Base-by-base conservation (phyloP, 1,140 invertebrate genomes). In the Drosophila bocqueti region DNA sequence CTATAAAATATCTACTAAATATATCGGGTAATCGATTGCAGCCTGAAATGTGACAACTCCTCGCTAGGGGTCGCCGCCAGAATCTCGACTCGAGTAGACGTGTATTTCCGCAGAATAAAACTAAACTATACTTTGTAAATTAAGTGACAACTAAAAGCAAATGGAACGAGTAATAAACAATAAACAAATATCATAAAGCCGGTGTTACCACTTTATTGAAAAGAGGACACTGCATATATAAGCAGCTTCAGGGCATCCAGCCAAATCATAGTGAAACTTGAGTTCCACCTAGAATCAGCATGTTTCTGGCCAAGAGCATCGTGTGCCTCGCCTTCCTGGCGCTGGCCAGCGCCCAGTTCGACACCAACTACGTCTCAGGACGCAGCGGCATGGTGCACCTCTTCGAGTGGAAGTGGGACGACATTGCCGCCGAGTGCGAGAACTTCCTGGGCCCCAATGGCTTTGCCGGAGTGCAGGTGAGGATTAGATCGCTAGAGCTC, bases 381-480 rank as follows among this genome's bases (percentile, higher is more conserved):
- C 52, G 34, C 21, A 55, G 34, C 21, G 52, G 52, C 34, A 38
- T 55, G 34, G 52, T 40, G 34, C 52, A 55, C 52, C 52, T 55
- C 18, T 55, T 38, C 52, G 52, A 54, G 52, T 54, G 52, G 52
- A 96, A 95, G 91, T 95, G 96, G 95, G 93, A 94, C 18, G 97
- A 98, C 84, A 96, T 98, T 68, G 97, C 96, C 0, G 93, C 93
- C 36, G 97, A 98, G 93, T 98, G 97, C 90, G 96, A 97, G 93
- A 93, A 94, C 61, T 55, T 55, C 52, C 34, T 55, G 34, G 34
- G 52, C 4, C 52, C 52, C 52, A 38, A 55, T 38, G 34, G 34
- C 34, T 55, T 38, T 24, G 34, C 34, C 18, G 52, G 52, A 24
- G 34, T 55, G 18, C 52, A 55, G 49, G 49, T 98, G 84, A 79